Percentiles rank a stretch among this genome's conserved stretches.
These are phyloP conservation scores for Eueremaeus valkanovi DNA, from an alignment of 2,888 invertebrate genomes.

Conservation along the genomic window DNA sequence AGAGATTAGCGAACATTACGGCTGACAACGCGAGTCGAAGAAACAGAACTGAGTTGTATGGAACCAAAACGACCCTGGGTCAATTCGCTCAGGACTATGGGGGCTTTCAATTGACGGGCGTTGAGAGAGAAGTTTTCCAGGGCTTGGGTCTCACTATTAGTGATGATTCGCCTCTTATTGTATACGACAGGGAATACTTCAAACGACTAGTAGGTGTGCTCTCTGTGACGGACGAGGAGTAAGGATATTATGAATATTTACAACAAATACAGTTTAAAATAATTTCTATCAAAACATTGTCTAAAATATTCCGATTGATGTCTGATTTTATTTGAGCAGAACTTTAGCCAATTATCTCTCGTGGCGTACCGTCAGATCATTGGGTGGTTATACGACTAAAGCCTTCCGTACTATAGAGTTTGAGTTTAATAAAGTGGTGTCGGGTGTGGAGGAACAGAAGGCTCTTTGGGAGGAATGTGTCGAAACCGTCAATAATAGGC, in stretches of 20 bases:
- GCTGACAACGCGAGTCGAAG: background rate
- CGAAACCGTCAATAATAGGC: constrained; percentile 16
- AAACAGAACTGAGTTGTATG: background rate
- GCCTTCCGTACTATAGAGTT: constrained; percentile 27
- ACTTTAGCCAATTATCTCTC: constrained; percentile 39
- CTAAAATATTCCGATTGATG: no score
- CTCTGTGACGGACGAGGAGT: background rate
- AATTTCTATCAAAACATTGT: no score
- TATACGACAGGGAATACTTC: background rate
- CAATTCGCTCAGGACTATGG: no score
- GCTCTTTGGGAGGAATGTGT: constrained; percentile 36
- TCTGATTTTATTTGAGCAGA: no score
- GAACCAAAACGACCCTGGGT: background rate
- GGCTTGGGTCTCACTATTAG: constrained; percentile 1
- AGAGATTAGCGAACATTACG: background rate
- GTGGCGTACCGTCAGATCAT: constrained; percentile 11
- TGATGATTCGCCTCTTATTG: constrained; percentile 34
- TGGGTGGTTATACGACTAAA: constrained; percentile 20
- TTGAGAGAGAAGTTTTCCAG: constrained; percentile 13
- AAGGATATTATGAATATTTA: background rate
- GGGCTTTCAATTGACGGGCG: no score
- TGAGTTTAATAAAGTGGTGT: constrained; percentile 17
- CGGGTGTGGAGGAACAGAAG: constrained; percentile 13
- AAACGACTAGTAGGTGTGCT: background rate
- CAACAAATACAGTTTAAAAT: no score